These are phyloP conservation scores for Coremacera marginata DNA, from an alignment of 2,888 invertebrate species.

Conservation along the genomic window DNA sequence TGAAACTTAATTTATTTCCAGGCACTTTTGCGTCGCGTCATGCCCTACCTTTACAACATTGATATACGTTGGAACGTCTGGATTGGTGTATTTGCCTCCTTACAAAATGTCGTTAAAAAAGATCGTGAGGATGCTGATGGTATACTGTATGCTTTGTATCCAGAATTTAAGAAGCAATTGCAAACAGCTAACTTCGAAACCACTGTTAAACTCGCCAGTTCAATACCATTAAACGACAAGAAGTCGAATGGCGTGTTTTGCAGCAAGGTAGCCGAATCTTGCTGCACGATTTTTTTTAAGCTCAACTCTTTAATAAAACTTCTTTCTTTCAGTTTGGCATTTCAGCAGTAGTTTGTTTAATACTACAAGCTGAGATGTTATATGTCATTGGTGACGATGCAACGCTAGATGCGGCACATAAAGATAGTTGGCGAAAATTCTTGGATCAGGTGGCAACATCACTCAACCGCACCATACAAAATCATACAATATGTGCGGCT, in stretches of 20 bases:
- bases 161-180: constrained; percentile 67
- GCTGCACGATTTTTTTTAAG: not conserved
- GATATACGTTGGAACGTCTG: constrained; percentile 66
- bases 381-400: constrained; percentile 56
- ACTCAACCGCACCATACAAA: constrained; percentile 65
- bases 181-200: constrained; percentile 63
- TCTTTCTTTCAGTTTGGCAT: constrained; percentile 64
- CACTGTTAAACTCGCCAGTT: constrained; percentile 62
- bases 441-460: constrained; percentile 64
- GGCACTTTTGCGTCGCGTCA: constrained; percentile 77
- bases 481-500: constrained; percentile 67
- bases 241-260: constrained; percentile 65
- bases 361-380: constrained; percentile 65
- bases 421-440: constrained; percentile 64
- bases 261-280: constrained; percentile 60
- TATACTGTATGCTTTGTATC: constrained; percentile 63
- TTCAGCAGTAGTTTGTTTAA: constrained; percentile 65
- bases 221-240: constrained; percentile 64
- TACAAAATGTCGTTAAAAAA: constrained; percentile 66
- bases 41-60: constrained; percentile 70
- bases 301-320: not conserved
- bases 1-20: constrained; percentile 61
- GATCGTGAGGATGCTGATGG: constrained; percentile 68
- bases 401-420: constrained; percentile 56
- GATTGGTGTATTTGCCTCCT: constrained; percentile 65